Evolutionary conservation across 1,140 invertebrate species (phyloP), one percentile per base, ranked within the genome.

Genomic region (Brevipalpus yothersi): DNA sequence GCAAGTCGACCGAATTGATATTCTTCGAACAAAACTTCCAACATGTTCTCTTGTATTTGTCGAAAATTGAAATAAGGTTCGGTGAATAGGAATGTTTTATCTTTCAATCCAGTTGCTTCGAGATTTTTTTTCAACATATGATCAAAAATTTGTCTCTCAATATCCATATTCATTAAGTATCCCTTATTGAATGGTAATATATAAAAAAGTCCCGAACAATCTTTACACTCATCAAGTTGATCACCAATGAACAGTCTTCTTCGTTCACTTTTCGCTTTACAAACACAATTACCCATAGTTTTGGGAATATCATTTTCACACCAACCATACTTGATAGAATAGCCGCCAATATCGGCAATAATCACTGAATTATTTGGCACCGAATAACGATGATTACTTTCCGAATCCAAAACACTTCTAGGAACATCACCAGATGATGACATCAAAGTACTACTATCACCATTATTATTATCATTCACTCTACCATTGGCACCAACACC

Each of bases 1-100:
- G 89, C 75, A 53, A 96, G 73, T 9, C 82, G 81, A 57, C 84
- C 78, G 67, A 92, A 88, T 65, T 90, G 87, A 69, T 92, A 97
- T 71, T 96, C 91, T 72, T 98, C 94, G 74, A 97, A 98, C 59
- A 97, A 83, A 62, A 97, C 86, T 75, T 98, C 94, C 45, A 82
- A 82, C 71, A 90, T 84, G 13, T 81, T 85, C 72, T 97, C 90
- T 73, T 94, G 87, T 56, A 93, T 82, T 9, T 85, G 84, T 9
- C 78, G 74, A 72, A 97, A 96, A 71, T 96, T 95, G 69, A 91
- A 91, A 63, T 85, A 78, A 2, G 93, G 92, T 70, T 98, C 92
- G 0, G 92, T 98, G 39, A 19, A 40, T 2, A 58, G 31, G 10
- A 58, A 19, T 10, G 51, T 7, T 39, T 21, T 40, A 17, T 58